These are phyloP conservation scores for Drosophila novamexicana DNA, from an alignment of 1,140 invertebrate species.

Conservation along the genomic window DNA sequence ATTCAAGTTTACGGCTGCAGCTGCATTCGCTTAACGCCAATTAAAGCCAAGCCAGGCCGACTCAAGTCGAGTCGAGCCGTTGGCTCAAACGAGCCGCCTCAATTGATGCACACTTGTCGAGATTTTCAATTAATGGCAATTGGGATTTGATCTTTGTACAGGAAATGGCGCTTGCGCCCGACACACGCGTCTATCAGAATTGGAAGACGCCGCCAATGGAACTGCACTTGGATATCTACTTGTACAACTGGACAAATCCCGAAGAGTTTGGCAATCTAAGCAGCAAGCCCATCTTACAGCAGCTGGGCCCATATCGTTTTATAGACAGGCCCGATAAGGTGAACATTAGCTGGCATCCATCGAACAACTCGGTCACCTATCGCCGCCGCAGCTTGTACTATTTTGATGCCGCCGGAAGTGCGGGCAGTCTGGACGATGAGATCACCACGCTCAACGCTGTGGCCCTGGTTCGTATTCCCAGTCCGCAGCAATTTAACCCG, in stretches of 20 bases:
- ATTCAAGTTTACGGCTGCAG: conserved; percentile 46
- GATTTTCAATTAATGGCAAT: conserved; percentile 75
- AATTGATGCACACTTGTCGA: conserved; percentile 51
- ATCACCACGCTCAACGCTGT: conserved; percentile 93
- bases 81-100: conserved; percentile 53
- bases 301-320: conserved; percentile 91
- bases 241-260: conserved; percentile 94
- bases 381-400: conserved; percentile 90
- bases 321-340: conserved; percentile 89
- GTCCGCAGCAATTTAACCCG: too few relatives aligned
- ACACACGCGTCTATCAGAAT: conserved; percentile 87
- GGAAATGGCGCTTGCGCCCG: conserved; percentile 87
- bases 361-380: conserved; percentile 93
- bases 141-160: conserved; percentile 72
- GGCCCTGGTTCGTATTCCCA: conserved; percentile 88
- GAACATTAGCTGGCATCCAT: conserved; percentile 88
- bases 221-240: conserved; percentile 90
- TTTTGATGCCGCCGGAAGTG: conserved; percentile 90
- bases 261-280: conserved; percentile 85
- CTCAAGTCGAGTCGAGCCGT: neutral
- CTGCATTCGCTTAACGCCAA: conserved; percentile 61
- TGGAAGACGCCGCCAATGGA: conserved; percentile 91
- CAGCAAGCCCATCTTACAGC: conserved; percentile 87
- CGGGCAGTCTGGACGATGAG: conserved; percentile 90
- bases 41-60: conserved; percentile 11